Evolutionary conservation across 2,888 invertebrate genomes (phyloP).

Genomic region (Brenthis hecate): DNA sequence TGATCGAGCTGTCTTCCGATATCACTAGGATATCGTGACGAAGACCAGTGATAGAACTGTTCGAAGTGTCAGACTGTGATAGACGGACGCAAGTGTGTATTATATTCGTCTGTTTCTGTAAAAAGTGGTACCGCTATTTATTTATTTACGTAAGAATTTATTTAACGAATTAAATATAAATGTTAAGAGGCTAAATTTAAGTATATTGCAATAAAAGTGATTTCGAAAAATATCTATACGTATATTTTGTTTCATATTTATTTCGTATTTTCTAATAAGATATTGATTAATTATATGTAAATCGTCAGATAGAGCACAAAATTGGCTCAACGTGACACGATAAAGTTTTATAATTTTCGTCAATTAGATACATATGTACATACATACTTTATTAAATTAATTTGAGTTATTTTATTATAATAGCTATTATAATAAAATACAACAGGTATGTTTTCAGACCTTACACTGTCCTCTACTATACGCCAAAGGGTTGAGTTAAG

Average conservation of each 20-base stretch:
- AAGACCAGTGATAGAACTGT: constrained; percentile 35
- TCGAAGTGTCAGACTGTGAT: constrained; percentile 65
- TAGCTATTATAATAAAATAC: too few species aligned
- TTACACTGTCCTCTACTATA: too few species aligned
- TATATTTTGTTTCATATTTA: constrained; percentile 42
- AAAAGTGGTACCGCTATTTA: constrained; percentile 76
- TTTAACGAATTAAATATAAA: constrained; percentile 70
- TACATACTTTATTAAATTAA: too few species aligned
- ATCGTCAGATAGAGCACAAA: too few species aligned
- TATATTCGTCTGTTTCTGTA: constrained; percentile 58
- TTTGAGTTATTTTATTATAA: too few species aligned
- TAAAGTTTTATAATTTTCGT: too few species aligned
- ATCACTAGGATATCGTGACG: constrained; percentile 39
- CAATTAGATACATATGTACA: too few species aligned
- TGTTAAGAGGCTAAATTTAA: constrained; percentile 70
- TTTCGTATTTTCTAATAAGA: constrained; percentile 31
- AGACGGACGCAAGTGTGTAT: constrained; percentile 56
- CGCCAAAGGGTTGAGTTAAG: too few species aligned
- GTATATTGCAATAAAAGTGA: constrained; percentile 63
- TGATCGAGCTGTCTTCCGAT: constrained; percentile 60
- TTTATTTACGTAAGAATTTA: constrained; percentile 74
- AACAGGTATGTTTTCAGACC: too few species aligned
- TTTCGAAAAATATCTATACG: constrained; percentile 48
- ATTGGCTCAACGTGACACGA: too few species aligned
- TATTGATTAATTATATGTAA: background rate